Evolutionary conservation across 2,888 invertebrate genomes (phyloP), one percentile per base, ranked within the genome.

Genomic region (Halocaridina rubra): DNA sequence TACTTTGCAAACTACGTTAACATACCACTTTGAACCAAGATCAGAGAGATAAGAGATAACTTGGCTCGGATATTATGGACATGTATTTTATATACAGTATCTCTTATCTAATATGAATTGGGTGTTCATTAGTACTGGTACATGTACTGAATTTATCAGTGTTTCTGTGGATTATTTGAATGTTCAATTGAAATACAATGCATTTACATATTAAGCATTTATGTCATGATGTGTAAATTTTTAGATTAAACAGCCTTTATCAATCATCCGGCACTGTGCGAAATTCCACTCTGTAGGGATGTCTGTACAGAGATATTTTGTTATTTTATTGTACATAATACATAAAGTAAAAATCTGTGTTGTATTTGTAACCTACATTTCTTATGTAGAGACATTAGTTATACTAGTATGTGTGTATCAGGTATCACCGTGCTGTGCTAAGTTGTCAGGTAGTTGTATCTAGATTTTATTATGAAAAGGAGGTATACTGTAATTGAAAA

Each of bases 251-350:
- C 32, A 69, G 61, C 74, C 74, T 80, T 22, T 46, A 74, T 74
- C 80, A 80, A 29, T 71, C 72, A 84, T 76, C 76, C 39, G 82
- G 80, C 84, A 79, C 74, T 84, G 79, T 67, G 79, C 64, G 74
- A 79, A 84, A 84, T 80, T 84, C 75, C 79, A 80, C 79, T 84
- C 82, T 84, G 78, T 84, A 84, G 79, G 75, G 79, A 84, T 57
- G 64, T 74, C 67, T 84, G 84, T 84, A 84, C 82, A 84, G 80
- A 84, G 84, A 84, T 84, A 84, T 84, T 84, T 84, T 84, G 84
- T 84, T 84, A 84, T 84, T 84, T 84, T 84, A 84, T 84, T 84
- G 84, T 84, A 84, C 61, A 84, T 84, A 84, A 84, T 84, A 84
- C 79, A 84, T 80, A 80, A 79, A 57, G 74, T 79, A 67, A 84